Evolutionary conservation across 2,113 vertebrate species (phyloP).

Genomic region (Rattus rattus): DNA sequence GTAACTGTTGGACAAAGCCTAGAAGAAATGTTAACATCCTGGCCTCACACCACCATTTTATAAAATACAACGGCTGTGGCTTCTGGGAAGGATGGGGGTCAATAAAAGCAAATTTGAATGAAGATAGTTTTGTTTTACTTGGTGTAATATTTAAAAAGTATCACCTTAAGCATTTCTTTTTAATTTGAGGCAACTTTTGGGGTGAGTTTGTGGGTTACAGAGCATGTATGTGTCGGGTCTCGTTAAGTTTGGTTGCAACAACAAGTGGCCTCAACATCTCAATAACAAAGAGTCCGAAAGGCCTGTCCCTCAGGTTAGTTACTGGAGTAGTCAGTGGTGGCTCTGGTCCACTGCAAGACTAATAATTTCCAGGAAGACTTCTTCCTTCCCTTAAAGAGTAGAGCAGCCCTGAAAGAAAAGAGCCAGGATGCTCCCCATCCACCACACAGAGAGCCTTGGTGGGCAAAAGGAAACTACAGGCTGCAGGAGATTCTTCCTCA

Average conservation of each 20-base stretch:
- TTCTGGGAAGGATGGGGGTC: not conserved
- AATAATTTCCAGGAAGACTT: not conserved
- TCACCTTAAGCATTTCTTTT: conserved; percentile 16
- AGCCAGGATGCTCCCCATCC: not conserved
- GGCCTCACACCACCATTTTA: too few species aligned
- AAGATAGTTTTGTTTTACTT: conserved; percentile 48
- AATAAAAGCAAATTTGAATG: conserved; percentile 3
- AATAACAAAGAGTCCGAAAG: not conserved
- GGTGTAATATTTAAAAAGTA: conserved; percentile 15
- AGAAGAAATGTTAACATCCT: too few species aligned
- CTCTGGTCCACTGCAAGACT: not conserved
- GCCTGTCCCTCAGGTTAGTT: not conserved
- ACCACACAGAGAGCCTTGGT: not conserved
- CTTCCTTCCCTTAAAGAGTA: not conserved
- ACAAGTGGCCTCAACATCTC: not conserved
- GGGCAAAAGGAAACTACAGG: not conserved
- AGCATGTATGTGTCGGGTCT: not conserved
- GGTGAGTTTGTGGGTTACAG: not conserved
- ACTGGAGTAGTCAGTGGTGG: not conserved
- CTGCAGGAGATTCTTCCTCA: not conserved
- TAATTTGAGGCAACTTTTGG: not conserved
- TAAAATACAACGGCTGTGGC: too few species aligned
- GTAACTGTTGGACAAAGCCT: too few species aligned
- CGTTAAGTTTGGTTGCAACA: conserved; percentile 26
- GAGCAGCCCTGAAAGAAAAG: not conserved